Evolutionary conservation across 2,888 invertebrate species (phyloP), one percentile per base, ranked within the genome.

Genomic region (Drosophila multiciliata): DNA sequence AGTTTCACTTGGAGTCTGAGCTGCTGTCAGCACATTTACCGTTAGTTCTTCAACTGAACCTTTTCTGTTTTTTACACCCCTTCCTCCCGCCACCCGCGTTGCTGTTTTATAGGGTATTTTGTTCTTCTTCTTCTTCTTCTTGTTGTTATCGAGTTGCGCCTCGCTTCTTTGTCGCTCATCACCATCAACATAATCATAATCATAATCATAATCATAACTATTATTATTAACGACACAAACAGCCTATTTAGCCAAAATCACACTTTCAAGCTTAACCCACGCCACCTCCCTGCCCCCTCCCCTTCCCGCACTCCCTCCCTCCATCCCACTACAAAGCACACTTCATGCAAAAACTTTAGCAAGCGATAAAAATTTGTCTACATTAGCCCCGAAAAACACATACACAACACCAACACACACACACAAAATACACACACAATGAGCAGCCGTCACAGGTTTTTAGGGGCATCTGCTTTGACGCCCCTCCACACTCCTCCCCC

Each of bases 321-420:
- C 17, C 6, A 8, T 3, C 3, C 9, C 36, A 29, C 29, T 29
- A 29, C 5, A 29, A 1, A 45, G 23, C 23, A 32, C 7, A 45
- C 35, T 40, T 40, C 62, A 17, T 35, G 57, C 62, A 32, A 71
- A 79, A 87, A 85, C 73, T 87, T 85, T 85, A 75, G 77, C 88
- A 76, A 79, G 85, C 83, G 87, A 85, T 87, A 85, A 85, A 87
- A 85, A 85, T 85, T 85, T 85, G 85, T 85, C 83, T 81, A 85
- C 81, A 87, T 85, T 85, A 87, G 55, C 75, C 68, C 60, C 33
- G 52, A 70, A 49, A 70, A 58, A 53, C 52, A 54, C 45, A 38
- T 20, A 53, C 36, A 53, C 23, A 53, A 36, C 15, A 36, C 15
- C 36, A 17, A 35, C 52, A 32, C 23, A 23, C 42, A 20, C 3